Percentiles rank a stretch among this genome's conserved stretches.
Conservation (phyloP, 2,888 invertebrate species). For the Hirtodrosophila duncani region DNA sequence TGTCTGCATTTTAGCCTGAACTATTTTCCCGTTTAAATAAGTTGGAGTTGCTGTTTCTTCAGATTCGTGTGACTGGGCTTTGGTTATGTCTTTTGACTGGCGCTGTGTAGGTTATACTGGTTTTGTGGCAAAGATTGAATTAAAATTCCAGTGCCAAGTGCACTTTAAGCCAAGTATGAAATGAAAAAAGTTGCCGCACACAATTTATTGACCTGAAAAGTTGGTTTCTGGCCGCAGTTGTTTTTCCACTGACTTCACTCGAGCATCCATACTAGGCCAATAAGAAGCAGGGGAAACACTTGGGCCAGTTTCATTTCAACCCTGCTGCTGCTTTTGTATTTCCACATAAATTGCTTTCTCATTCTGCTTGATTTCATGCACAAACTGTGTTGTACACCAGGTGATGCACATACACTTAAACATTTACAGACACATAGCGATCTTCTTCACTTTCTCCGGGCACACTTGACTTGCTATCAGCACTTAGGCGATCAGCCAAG, state of each 20-base stretch:
- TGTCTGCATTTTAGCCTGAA: constrained; percentile 10
- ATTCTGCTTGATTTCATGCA: constrained; percentile 68
- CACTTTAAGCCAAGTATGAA: neutral
- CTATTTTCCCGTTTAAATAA: constrained; percentile 59
- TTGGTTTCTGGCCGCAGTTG: constrained; percentile 41
- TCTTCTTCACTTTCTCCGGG: constrained; percentile 16
- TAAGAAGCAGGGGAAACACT: constrained; percentile 5
- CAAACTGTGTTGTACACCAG: constrained; percentile 53
- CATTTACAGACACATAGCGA: constrained; percentile 5
- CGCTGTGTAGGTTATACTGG: neutral
- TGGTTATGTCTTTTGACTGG: constrained; percentile 38
- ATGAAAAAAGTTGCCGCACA: constrained; percentile 46
- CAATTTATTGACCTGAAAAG: constrained; percentile 56
- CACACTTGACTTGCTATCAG: constrained; percentile 67
- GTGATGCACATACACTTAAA: constrained; percentile 25
- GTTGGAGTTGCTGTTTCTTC: constrained; percentile 38
- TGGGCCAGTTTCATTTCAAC: constrained; percentile 59
- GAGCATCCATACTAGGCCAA: neutral
- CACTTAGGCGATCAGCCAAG: constrained; percentile 62
- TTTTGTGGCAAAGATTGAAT: constrained; percentile 19
- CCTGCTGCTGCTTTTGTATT: constrained; percentile 34
- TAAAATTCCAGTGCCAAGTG: constrained; percentile 24
- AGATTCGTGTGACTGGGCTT: constrained; percentile 34
- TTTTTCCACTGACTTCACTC: constrained; percentile 24
- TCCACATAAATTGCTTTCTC: constrained; percentile 65